Conservation (phyloP, 92 coral and sea anemone species). For the Porites rus region DNA sequence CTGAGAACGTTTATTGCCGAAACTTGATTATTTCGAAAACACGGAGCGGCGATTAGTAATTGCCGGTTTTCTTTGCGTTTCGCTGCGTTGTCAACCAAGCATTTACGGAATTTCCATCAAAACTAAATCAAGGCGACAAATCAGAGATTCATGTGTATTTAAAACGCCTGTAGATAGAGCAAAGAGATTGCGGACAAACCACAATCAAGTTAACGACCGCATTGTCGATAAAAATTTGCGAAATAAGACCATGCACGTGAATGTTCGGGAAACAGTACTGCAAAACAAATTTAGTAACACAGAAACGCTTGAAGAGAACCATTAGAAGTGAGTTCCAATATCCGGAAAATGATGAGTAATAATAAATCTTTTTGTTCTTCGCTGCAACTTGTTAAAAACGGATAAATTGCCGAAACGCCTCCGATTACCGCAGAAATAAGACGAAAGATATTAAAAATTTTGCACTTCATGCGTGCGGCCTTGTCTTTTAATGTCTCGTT, state of each 20-base stretch:
- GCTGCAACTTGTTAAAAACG: conserved; percentile 27
- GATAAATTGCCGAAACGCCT: conserved; percentile 44
- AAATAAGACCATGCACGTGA: background rate
- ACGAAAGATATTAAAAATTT: conserved; percentile 36
- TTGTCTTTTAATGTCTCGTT: conserved; percentile 1
- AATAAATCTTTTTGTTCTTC: conserved; percentile 15
- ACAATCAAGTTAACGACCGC: background rate
- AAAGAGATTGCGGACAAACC: conserved; percentile 17
- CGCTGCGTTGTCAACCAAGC: conserved; percentile 17
- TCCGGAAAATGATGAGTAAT: conserved; percentile 18
- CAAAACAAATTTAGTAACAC: background rate
- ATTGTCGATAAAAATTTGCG: background rate
- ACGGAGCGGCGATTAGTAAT: background rate
- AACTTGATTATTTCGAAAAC: conserved; percentile 44
- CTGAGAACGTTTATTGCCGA: conserved; percentile 28
- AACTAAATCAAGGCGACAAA: conserved; percentile 21
- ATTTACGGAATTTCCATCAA: conserved; percentile 47
- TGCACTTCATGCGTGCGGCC: conserved; percentile 27
- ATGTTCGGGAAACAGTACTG: background rate
- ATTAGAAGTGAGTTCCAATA: conserved; percentile 26
- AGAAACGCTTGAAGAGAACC: background rate
- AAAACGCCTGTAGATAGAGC: conserved; percentile 5
- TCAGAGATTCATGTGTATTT: conserved; percentile 19
- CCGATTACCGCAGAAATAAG: conserved; percentile 39
- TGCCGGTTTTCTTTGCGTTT: conserved; percentile 40